Conservation (phyloP, 2,113 vertebrate species). For the Sinocyclocheilus grahami region DNA sequence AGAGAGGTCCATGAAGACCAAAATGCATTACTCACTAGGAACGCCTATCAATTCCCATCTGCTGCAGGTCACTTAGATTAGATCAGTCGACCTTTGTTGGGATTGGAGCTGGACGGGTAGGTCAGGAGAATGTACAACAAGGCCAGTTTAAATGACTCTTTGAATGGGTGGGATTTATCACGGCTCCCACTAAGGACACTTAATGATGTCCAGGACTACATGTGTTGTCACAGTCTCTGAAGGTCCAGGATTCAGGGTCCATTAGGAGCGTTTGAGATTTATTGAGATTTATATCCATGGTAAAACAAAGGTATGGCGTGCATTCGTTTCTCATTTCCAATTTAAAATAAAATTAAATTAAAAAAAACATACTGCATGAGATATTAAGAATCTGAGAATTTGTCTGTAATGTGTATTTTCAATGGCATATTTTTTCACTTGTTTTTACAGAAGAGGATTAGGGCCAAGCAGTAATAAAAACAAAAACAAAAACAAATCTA, state of each 20-base stretch:
- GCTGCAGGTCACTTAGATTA: constrained; percentile 43
- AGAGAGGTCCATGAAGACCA: constrained; percentile 12
- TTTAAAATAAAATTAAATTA: not conserved
- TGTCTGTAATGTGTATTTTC: too few relatives aligned
- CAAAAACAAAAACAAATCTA: too few relatives aligned
- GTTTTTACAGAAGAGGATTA: too few relatives aligned
- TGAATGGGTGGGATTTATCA: constrained; percentile 39
- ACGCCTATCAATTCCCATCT: constrained; percentile 30
- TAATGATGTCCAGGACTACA: constrained; percentile 24
- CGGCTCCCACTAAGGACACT: not conserved
- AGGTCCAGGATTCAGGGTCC: not conserved
- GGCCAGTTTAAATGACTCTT: constrained; percentile 29
- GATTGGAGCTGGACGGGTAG: constrained; percentile 13
- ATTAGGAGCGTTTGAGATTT: not conserved
- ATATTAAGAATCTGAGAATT: too few relatives aligned
- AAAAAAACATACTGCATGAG: too few relatives aligned
- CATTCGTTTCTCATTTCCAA: accelerated
- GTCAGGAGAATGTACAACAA: constrained; percentile 28
- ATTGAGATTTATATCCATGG: not conserved
- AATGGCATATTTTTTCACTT: too few relatives aligned
- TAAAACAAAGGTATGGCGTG: too few relatives aligned
- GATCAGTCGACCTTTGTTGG: constrained; percentile 30
- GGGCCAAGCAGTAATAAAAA: too few relatives aligned
- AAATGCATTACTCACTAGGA: constrained; percentile 24
- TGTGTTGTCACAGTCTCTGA: not conserved